Evolutionary conservation across 2,888 invertebrate genomes (phyloP), one percentile per base, ranked within the genome.

Genomic region (Cremastinae sp.): DNA sequence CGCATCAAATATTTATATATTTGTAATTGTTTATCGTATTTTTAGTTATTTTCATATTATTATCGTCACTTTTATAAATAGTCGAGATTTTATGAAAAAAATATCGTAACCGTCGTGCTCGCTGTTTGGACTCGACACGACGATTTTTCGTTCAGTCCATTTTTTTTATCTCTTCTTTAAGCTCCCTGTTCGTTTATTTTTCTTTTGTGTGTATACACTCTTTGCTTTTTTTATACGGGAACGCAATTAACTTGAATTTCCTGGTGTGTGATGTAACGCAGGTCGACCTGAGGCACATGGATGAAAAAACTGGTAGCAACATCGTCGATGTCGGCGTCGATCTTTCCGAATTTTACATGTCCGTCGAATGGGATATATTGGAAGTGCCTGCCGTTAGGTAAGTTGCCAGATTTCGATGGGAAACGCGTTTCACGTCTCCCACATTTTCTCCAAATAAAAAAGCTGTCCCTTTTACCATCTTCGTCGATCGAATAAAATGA

Each of bases 361-460:
- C 97, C 78, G 98, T 98, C 68, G 98, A 99, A 91, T 99, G 99
- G 99, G 99, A 99, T 91, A 97, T 99, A 85, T 92, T 99, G 79
- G 97, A 97, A 92, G 98, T 98, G 88, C 97, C 97, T 81, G 97
- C 97, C 81, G 96, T 96, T 81, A 95, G 96, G 96, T 96, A 89
- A 91, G 91, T 84, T 16, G 22, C 22, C 72, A 20, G 49, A 62
- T 53, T 34, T n/a, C 36, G 38, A 10, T 68, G 38, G 62, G 18
- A 51, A 65, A 68, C 56, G 59, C n/a, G n/a, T n/a, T 66, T 64
- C 38, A 56, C 2, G 58, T 4, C 9, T n/a, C 10, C 5, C 5
- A 28, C 2, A 28, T 5, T 28, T 28, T 3, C 5, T 3, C 28
- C 28, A 28, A 28, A 28, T 28, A 2, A 5, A 28, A 28, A n/a